A percentile compares a stretch with the other conserved stretches of the same genome.
Conservation (phyloP, 2,888 invertebrate genomes). For the Epistrophe grossulariae region DNA sequence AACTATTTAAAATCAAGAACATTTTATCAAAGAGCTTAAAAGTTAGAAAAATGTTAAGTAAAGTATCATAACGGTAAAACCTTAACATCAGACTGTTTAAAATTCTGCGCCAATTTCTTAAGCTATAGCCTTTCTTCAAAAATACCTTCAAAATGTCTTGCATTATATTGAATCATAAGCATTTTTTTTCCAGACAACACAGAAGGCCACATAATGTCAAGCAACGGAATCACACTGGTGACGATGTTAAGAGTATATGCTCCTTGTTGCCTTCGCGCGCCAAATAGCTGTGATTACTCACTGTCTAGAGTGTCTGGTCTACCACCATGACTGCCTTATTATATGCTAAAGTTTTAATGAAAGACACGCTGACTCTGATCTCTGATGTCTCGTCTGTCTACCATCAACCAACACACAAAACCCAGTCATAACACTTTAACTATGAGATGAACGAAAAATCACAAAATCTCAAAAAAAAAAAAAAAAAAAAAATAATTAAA, state of each 20-base stretch:
- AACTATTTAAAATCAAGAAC: too few relatives aligned
- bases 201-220: constrained; percentile 22
- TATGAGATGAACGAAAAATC: constrained; percentile 45
- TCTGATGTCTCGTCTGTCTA: constrained; percentile 55
- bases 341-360: constrained; percentile 65
- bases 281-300: constrained; percentile 69
- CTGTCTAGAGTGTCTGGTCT: constrained; percentile 62
- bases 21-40: too few relatives aligned
- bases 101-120: too few relatives aligned
- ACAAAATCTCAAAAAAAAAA: constrained; percentile 15
- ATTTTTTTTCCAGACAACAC: neutral
- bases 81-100: too few relatives aligned
- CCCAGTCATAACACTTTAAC: constrained; percentile 30
- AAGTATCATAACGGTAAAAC: too few relatives aligned
- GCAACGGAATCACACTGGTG: constrained; percentile 31
- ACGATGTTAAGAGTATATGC: constrained; percentile 20
- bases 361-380: constrained; percentile 57
- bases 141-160: neutral
- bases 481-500: constrained; percentile 21
- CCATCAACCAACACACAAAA: constrained; percentile 25
- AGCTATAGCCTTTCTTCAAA: too few relatives aligned
- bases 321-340: constrained; percentile 29
- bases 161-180: neutral
- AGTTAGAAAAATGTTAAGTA: too few relatives aligned
- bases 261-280: constrained; percentile 38